Evolutionary conservation across 2,888 invertebrate species (phyloP).

Genomic region (Camponotus fellah): DNA sequence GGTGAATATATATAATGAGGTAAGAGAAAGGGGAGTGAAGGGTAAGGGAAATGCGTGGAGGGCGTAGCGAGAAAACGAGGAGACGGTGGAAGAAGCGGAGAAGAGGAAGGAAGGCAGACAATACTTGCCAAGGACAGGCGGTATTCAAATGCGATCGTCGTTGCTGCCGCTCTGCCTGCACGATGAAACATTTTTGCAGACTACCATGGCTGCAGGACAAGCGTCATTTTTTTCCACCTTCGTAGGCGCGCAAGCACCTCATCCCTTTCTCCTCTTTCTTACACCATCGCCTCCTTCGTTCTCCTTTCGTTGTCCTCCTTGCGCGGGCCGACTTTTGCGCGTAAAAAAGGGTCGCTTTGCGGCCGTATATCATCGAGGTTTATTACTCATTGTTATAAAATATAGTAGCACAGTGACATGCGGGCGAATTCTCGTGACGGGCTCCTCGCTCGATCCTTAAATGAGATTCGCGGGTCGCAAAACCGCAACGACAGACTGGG

Average conservation of each 20-base stretch:
- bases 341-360: conserved; percentile 61
- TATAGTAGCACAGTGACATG: conserved; percentile 71
- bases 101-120: conserved; percentile 75
- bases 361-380: conserved; percentile 73
- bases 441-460: conserved; percentile 54
- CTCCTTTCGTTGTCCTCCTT: conserved; percentile 58
- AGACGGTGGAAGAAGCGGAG: conserved; percentile 50
- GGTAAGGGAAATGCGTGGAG: conserved; percentile 46
- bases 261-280: conserved; percentile 45
- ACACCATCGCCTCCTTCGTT: conserved; percentile 54
- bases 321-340: conserved; percentile 47
- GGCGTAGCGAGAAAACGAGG: conserved; percentile 48
- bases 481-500: conserved; percentile 61
- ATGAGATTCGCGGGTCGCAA: conserved; percentile 49
- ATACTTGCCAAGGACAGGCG: conserved; percentile 80
- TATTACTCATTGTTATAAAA: conserved; percentile 77
- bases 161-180: conserved; percentile 66
- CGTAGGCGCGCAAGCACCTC: conserved; percentile 61
- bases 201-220: conserved; percentile 75
- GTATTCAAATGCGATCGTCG: conserved; percentile 80
- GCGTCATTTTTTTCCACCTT: conserved; percentile 67
- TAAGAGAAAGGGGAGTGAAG: conserved; percentile 63
- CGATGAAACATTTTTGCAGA: conserved; percentile 77
- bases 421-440: conserved; percentile 62
- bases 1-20: conserved; percentile 66